Evolutionary conservation across 2,797 vertebrate genomes (phyloP).

Genomic region (Myotis pilosus): DNA sequence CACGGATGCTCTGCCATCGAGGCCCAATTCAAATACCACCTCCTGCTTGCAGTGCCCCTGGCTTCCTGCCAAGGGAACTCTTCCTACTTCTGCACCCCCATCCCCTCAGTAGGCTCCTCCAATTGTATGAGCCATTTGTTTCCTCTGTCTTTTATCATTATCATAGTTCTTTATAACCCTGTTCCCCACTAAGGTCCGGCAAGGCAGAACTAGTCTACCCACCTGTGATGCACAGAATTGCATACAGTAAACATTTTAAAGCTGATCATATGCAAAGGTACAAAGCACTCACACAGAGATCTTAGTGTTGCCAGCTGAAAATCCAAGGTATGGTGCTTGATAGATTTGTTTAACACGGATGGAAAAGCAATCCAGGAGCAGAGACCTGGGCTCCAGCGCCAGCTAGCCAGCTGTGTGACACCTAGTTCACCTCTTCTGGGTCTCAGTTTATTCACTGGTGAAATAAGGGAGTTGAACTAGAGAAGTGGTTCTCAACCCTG

Average conservation of each 20-base stretch:
- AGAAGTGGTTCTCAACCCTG: background rate
- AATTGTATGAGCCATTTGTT: accelerated
- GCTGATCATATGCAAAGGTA: background rate
- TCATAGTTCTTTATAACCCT: background rate
- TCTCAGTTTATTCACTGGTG: background rate
- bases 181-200: background rate
- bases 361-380: background rate
- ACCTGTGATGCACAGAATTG: background rate
- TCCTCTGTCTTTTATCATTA: background rate
- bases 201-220: background rate
- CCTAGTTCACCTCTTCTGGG: background rate
- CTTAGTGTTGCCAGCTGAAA: background rate
- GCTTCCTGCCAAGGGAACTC: background rate
- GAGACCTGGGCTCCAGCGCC: background rate
- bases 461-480: background rate
- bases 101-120: background rate
- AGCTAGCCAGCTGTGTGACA: background rate
- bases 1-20: too few relatives aligned
- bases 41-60: background rate
- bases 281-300: background rate
- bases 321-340: background rate
- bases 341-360: background rate
- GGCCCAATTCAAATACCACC: background rate
- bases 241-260: background rate
- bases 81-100: accelerated